Base-by-base conservation (phyloP, 2,797 vertebrate genomes). In the Chelidonichthys spinosus region DNA sequence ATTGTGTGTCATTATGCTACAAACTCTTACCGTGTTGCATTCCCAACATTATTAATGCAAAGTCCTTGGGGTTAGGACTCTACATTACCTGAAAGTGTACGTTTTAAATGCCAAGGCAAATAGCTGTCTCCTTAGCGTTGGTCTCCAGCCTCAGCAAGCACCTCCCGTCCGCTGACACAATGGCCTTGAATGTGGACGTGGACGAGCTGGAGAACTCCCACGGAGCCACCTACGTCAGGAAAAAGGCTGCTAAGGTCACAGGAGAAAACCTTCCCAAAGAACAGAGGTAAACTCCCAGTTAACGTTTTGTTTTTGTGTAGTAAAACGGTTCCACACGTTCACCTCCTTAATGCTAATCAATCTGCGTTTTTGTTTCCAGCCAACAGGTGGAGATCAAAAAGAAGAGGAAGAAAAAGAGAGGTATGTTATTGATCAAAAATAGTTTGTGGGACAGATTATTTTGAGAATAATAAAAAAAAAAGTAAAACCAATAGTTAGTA, bases 361-460 rank as follows among this genome's bases (percentile, higher is more conserved):
- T 18, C 7, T 85, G 71, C 52, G 0, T 78, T 89, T 72, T 25
- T 74, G 58, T 89, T 89, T 85, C 68, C 89, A 99, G 98, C 17
- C 96, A 61, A 15, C 25, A 97, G 90, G 96, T 78, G 2, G 97
- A 97, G 10, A 78, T 96, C 53, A 99, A 98, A 81, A 99, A 98
- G 92, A 99, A 99, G 93, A 99, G 90, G 94, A 99, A 98, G 72
- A 99, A 98, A 80, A 99, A 99, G 95, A 99, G 98, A 89, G 97
- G 98, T 98, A 87, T 4, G 72, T 1, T 2, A 6, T 14, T 15
- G 1, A 6, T 53, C 9, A 35, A 7, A 50, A 18, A 8, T 11
- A 42, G 1, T 32, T 42, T 11, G 2, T 35, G 40, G 1, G 42
- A 54, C 13, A 13, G 42, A 33, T 63, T 40, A 2, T 63, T 25